These are phyloP conservation scores for Eilema caniola DNA, from an alignment of 2,888 invertebrate genomes.

Conservation along the genomic window DNA sequence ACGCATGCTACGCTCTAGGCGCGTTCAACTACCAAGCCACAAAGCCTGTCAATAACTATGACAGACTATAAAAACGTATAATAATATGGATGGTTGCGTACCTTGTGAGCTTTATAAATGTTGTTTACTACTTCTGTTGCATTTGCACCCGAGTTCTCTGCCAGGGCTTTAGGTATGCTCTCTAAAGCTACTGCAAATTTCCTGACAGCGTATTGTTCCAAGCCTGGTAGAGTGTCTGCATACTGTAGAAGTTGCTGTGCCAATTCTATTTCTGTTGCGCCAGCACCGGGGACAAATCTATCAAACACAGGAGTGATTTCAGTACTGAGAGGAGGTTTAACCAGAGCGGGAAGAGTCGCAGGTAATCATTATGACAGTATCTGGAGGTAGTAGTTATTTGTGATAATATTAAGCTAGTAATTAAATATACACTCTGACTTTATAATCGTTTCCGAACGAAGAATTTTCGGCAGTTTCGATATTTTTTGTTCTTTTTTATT, in stretches of 20 bases:
- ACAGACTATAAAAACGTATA: neutral
- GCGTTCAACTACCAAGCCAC: too few species aligned
- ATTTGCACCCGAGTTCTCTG: conserved; percentile 97
- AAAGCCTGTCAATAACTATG: too few species aligned
- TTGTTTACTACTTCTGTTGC: conserved; percentile 95
- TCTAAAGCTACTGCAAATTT: conserved; percentile 97
- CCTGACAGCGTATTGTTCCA: conserved; percentile 98
- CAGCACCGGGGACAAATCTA: conserved; percentile 96
- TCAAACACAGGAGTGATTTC: neutral
- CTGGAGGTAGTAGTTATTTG: too few species aligned
- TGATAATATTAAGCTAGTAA: too few species aligned
- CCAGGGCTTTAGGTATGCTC: conserved; percentile 95
- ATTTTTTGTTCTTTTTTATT: too few species aligned
- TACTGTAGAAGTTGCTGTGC: conserved; percentile 94
- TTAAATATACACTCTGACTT: too few species aligned
- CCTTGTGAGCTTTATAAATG: conserved; percentile 97
- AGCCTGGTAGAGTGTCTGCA: conserved; percentile 96
- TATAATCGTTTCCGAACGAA: too few species aligned
- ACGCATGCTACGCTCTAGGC: too few species aligned
- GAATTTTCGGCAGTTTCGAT: too few species aligned
- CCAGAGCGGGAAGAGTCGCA: too few species aligned
- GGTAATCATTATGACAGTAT: too few species aligned
- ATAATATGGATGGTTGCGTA: conserved; percentile 42
- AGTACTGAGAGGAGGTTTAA: too few species aligned
- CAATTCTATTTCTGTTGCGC: conserved; percentile 97